Base-by-base conservation (phyloP, 2,797 vertebrate genomes). In the Cyclopterus lumpus region DNA sequence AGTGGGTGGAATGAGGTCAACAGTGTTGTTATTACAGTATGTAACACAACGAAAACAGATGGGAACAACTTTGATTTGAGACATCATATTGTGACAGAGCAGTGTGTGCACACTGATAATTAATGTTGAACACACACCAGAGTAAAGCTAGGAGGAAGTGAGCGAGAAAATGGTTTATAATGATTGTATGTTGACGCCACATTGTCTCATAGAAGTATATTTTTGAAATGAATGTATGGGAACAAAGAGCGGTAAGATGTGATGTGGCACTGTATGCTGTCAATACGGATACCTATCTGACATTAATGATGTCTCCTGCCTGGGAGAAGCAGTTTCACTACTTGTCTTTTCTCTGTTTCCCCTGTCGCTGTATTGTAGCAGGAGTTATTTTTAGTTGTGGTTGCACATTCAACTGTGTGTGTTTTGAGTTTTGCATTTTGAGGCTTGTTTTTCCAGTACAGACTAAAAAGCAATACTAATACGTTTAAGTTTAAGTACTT, bases 61-160 rank as follows among this genome's bases (percentile, higher is more conserved):
- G 26, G n/a, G 38, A 46, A n/a, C n/a, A 68, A 66, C 53, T 38
- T 32, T 32, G 51, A 49, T 53, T 8, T 49, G 20, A 53, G 14
- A 60, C 24, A 40, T 38, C 24, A n/a, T 3, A 5, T 10, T 10
- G 9, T 20, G 18, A 28, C 14, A 0, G 34, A 22, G 20, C 32
- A n/a, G 51, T 55, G 51, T 8, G 6, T 67, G 71, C 71, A 59
- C 9, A 20, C 0, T 36, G 3, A 59, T 57, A 3, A 71, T 73
- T 81, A 80, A 87, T 78, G 66, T 80, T 86, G 87, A 79, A 86
- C 80, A 58, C 8, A 55, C 10, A 22, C 1, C 36, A 22, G n/a
- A 20, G 26, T 40, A 7, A 24, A 65, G 55, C 30, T 51, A 54
- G 24, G 30, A 76, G 80, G 73, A 78, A 73, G 59, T 42, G 16